Evolutionary conservation across 2,888 invertebrate genomes (phyloP).

Genomic region (Caenorhabditis imperialis): DNA sequence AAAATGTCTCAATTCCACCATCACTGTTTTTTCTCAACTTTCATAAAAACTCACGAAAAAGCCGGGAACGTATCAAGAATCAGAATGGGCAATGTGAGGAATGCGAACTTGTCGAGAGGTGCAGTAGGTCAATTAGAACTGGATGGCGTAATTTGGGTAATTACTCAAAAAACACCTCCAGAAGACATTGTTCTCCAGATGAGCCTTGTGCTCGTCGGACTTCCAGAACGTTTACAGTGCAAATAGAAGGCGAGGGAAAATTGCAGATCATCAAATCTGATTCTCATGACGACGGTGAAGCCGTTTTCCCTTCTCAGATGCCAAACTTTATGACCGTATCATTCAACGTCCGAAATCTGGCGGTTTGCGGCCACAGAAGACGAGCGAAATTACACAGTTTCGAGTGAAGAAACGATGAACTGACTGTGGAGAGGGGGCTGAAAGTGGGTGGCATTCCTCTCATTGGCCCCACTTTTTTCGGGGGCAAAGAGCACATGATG

Average conservation of each 20-base stretch:
- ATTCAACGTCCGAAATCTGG: slow-evolving; percentile 41
- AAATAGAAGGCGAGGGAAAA: too few relatives aligned
- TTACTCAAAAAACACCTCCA: slow-evolving; percentile 4
- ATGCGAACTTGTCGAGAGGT: too few relatives aligned
- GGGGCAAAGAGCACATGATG: slow-evolving; percentile 5
- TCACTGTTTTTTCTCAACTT: too few relatives aligned
- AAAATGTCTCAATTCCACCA: too few relatives aligned
- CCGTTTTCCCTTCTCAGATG: slow-evolving; percentile 15
- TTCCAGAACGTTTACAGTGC: too few relatives aligned
- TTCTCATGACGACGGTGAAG: slow-evolving; percentile 17
- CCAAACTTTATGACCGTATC: slow-evolving; percentile 51
- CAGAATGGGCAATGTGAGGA: too few relatives aligned
- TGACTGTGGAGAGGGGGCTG: background rate
- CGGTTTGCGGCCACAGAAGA: slow-evolving; percentile 15
- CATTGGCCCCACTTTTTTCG: slow-evolving; percentile 28
- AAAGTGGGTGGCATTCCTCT: slow-evolving; percentile 12
- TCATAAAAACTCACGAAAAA: too few relatives aligned
- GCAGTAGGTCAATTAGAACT: slow-evolving; percentile 14
- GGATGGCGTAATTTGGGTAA: slow-evolving; percentile 29
- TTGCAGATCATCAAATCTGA: too few relatives aligned
- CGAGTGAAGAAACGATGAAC: slow-evolving; percentile 2
- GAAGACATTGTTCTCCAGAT: background rate
- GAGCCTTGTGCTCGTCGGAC: too few relatives aligned
- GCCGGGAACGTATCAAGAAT: too few relatives aligned
- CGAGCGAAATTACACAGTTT: too few relatives aligned